Base-by-base conservation (phyloP, 2,888 invertebrate species). In the Agrochola circellaris region DNA sequence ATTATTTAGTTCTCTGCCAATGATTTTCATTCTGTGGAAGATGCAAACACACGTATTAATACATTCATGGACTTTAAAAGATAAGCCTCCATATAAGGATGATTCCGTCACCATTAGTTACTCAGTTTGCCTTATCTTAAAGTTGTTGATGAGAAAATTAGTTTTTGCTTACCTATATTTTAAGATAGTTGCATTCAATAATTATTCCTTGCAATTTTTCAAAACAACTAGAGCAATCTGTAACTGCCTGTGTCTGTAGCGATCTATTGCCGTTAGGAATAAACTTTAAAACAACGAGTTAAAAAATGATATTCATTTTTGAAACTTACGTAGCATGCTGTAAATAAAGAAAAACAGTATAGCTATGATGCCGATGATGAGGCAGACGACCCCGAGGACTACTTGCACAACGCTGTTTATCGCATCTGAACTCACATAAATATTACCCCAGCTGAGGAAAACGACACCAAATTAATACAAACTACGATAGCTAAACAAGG, bases 391-490 rank as follows among this genome's bases (percentile, higher is more conserved):
- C 61, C 90, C 92, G 42, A 91, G 73, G 9, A 85, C 65, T n/a
- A 89, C 62, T 78, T 89, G 90, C 58, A 86, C 86, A 26, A 83
- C 91, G 71, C 88, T 61, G 76, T 86, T 84, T 68, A 93, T 71
- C 26, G 91, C 93, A 23, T 91, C 91, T 38, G 91, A 85, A 77
- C 91, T 92, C 69, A 93, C 87, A 68, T 89, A 90, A 72, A 94
- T 69, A 85, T 94, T 93, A 73, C 88, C 88, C 89, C 91, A 94
- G 90, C 94, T 94, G 84, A 38, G 78, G 80, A 80, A 56, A 69
- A 61, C 0, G 3, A n/a, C 26, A 60, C 1, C 15, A 48, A 45
- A 81, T 79, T 61, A 79, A n/a, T 75, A n/a, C 30, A 72, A 23
- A 51, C 2, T n/a, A 48, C 42, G 66, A 45, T 15, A 34, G n/a